phyloP scores from a whole-genome alignment of 1,140 invertebrate species.

The Drosophila subobscura region DNA sequence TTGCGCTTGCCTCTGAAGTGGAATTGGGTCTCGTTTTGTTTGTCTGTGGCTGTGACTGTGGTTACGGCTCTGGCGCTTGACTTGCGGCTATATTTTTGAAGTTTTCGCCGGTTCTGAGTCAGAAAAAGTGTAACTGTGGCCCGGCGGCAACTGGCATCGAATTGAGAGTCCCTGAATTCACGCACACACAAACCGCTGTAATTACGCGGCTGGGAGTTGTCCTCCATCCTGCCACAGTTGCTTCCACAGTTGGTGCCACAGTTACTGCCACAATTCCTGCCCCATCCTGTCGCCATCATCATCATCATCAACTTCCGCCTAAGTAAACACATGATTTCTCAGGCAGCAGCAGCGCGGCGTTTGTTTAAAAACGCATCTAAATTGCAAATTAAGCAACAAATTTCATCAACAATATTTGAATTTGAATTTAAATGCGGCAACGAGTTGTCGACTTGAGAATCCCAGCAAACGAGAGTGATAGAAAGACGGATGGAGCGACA shows the following conservation, averaged over 20 bases:
- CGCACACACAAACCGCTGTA: conserved; percentile 17
- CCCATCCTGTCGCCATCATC: conserved; percentile 20
- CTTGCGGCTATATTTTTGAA: conserved; percentile 76
- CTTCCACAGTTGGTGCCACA: no score
- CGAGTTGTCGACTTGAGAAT: conserved; percentile 40
- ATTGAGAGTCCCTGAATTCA: conserved; percentile 1
- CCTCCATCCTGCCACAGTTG: conserved; percentile 1
- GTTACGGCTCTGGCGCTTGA: conserved; percentile 46
- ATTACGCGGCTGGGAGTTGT: conserved; percentile 34
- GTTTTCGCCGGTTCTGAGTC: conserved; percentile 21
- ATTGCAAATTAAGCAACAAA: conserved; percentile 83
- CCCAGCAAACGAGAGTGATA: conserved; percentile 7
- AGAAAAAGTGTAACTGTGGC: conserved; percentile 31
- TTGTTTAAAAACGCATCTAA: conserved; percentile 82
- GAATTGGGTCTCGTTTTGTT: conserved; percentile 47
- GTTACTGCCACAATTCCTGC: neutral
- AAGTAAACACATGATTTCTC: conserved; percentile 79
- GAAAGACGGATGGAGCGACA: conserved; percentile 1
- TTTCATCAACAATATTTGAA: conserved; percentile 83
- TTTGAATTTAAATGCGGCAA: conserved; percentile 82
- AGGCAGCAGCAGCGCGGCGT: conserved; percentile 36
- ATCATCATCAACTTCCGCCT: conserved; percentile 62
- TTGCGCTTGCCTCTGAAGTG: conserved; percentile 52
- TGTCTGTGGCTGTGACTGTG: conserved; percentile 52
- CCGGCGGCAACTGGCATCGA: conserved; percentile 35